Evolutionary conservation across 2,113 vertebrate genomes (phyloP).

Genomic region (Serinus canaria): DNA sequence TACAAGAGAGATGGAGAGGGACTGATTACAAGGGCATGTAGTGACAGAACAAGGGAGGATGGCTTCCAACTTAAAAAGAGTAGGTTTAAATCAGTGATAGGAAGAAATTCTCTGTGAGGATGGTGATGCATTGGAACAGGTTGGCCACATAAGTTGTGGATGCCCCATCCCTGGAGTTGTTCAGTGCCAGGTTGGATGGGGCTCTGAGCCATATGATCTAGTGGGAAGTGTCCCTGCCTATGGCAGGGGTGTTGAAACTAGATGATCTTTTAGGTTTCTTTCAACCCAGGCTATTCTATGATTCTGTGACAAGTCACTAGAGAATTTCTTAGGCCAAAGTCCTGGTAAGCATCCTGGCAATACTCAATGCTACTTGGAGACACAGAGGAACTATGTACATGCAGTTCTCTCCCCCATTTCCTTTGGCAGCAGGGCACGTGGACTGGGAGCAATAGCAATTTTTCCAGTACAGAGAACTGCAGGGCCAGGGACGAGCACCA

Average conservation of each 20-base stretch:
- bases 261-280: too few relatives aligned
- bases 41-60: not conserved
- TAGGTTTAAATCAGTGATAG: not conserved
- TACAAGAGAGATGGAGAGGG: not conserved
- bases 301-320: not conserved
- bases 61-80: not conserved
- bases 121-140: not conserved
- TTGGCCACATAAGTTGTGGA: not conserved
- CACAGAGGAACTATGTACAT: not conserved
- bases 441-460: not conserved
- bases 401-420: not conserved
- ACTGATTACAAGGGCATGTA: not conserved
- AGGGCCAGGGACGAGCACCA: not conserved
- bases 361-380: rapidly evolving
- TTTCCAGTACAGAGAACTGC: rapidly evolving
- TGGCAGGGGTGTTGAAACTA: not conserved
- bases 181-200: not conserved
- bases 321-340: not conserved
- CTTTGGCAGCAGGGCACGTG: too few relatives aligned
- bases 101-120: not conserved
- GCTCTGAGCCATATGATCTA: not conserved
- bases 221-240: not conserved
- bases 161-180: not conserved
- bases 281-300: not conserved
- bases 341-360: not conserved